Percentiles rank a stretch among this genome's conserved stretches.
Conservation (phyloP, 2,888 invertebrate genomes). For the Electrophaes corylata region DNA sequence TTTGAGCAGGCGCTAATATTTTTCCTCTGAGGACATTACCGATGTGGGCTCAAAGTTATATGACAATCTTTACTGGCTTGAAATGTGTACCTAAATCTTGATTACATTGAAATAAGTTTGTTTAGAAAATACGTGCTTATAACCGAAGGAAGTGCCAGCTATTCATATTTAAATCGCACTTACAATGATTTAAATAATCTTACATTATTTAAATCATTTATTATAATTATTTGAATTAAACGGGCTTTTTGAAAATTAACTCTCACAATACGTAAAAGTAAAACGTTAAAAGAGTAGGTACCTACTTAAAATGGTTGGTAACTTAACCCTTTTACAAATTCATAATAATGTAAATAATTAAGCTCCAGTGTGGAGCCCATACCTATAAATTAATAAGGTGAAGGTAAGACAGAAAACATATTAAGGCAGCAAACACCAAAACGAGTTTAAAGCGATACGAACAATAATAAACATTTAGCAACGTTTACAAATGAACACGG, state of each 20-base stretch:
- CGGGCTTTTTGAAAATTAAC: no score
- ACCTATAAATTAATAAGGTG: no score
- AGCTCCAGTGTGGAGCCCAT: no score
- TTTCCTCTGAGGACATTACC: constrained; percentile 7
- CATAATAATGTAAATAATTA: no score
- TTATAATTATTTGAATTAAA: no score
- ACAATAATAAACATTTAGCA: constrained; percentile 8
- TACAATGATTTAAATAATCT: neutral
- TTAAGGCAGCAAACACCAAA: no score
- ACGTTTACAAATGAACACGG: constrained; percentile 11
- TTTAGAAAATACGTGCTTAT: constrained; percentile 15
- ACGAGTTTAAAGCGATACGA: neutral
- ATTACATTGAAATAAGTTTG: constrained; percentile 19
- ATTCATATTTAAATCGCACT: constrained; percentile 21
- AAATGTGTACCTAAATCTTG: constrained; percentile 26
- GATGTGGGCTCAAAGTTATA: constrained; percentile 15
- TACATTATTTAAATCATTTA: neutral
- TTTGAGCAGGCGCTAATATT: neutral
- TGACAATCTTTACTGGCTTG: constrained; percentile 20
- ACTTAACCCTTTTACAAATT: no score
- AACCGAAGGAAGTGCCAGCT: constrained; percentile 10
- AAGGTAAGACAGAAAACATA: no score
- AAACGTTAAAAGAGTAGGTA: no score
- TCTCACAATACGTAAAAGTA: no score
- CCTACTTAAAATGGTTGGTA: no score